These are phyloP conservation scores for Cololabis saira DNA, from an alignment of 2,113 vertebrate species.

Conservation along the genomic window DNA sequence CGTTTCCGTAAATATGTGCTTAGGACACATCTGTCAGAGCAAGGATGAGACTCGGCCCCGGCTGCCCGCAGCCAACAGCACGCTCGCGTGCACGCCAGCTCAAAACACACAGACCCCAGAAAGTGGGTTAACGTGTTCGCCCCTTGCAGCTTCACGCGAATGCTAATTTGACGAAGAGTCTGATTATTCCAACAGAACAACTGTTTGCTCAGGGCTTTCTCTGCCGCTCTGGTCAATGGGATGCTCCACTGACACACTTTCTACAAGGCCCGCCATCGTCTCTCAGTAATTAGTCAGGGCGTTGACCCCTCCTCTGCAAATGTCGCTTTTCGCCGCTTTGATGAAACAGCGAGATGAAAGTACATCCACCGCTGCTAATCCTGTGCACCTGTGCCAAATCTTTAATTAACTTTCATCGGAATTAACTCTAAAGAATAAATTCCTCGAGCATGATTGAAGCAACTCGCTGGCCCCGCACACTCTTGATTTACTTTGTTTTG, in stretches of 20 bases:
- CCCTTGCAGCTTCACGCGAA: constrained; percentile 50
- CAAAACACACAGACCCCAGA: constrained; percentile 7
- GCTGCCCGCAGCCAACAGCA: constrained; percentile 35
- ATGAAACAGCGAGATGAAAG: background rate
- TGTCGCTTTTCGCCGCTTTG: background rate
- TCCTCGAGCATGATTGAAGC: no score
- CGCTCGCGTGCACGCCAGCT: constrained; percentile 12
- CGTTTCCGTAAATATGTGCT: constrained; percentile 53
- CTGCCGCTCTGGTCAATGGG: constrained; percentile 40
- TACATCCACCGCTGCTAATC: background rate
- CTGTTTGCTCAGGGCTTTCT: constrained; percentile 31
- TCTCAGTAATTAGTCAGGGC: background rate
- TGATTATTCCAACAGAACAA: constrained; percentile 35
- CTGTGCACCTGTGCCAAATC: no score
- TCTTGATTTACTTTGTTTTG: no score
- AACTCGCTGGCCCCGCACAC: no score
- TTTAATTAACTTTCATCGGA: no score
- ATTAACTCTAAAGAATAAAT: no score
- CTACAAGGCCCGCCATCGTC: background rate
- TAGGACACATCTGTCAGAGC: constrained; percentile 56
- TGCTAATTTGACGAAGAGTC: constrained; percentile 61
- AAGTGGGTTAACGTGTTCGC: constrained; percentile 71
- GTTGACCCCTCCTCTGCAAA: constrained; percentile 26
- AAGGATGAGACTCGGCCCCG: constrained; percentile 26
- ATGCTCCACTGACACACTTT: constrained; percentile 75